Base-by-base conservation (phyloP, 2,113 vertebrate genomes). In the Hymenochirus boettgeri region DNA sequence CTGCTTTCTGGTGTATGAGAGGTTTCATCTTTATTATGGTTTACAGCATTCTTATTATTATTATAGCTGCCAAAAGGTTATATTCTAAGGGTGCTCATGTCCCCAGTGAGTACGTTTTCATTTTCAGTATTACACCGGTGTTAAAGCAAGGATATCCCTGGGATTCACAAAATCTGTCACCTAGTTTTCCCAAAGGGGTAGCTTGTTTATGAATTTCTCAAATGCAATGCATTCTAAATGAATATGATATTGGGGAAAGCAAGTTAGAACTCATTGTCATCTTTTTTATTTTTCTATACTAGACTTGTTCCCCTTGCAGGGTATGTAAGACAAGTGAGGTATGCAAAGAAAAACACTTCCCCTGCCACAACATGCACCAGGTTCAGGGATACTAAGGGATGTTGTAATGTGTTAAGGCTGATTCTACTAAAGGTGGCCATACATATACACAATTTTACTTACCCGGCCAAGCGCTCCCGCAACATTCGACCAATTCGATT, bases 81-180 rank as follows among this genome's bases (percentile, higher is more conserved):
- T 15, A 7, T 42, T n/a, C 39, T 42, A 42, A 42, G 39, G 39
- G 39, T n/a, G 39, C 3, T 15, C 17, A 15, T 42, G 39, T n/a
- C 39, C 15, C 7, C 12, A 17, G 39, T 17, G 6, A 15, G 39
- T 18, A 42, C 15, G 39, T 17, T 15, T n/a, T 42, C 39, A 42
- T 42, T 42, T 42, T 42, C 39, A 42, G 39, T 42, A 42, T 42
- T 42, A 42, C 39, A 42, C 39, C 39, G 39, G 39, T 42, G 39
- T 42, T 42, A 42, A 42, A 42, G 5, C 39, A 42, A 17, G 39
- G 13, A 42, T 42, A 15, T n/a, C 39, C 39, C 39, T n/a, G 2
- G 5, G 39, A 5, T n/a, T 42, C 39, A n/a, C 39, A 42, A 42
- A 42, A 42, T 42, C 12, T 42, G 39, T 42, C 39, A 42, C 39